Base-by-base conservation (phyloP, 2,888 invertebrate species). In the Biston stratarius region DNA sequence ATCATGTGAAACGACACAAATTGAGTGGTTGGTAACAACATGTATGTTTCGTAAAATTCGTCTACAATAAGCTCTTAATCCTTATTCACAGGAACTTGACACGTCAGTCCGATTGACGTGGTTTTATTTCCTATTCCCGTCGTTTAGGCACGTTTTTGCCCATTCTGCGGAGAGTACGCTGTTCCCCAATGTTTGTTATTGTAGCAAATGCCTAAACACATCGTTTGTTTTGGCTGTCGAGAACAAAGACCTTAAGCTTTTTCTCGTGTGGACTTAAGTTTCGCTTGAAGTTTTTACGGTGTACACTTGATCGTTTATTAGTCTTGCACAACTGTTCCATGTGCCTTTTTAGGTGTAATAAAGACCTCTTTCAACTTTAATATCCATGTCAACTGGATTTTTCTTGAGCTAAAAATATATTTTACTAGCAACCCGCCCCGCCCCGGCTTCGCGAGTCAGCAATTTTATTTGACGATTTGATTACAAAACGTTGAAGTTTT, bases 161-260 rank as follows among this genome's bases (percentile, higher is more conserved):
- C 78, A 77, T 79, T 77, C 79, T 74, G 71, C 70, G 73, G 77
- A 75, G 78, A 79, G 77, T 80, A 67, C 72, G 75, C 77, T 68
- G 73, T 79, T 76, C 81, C 82, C 81, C 81, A 78, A 79, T 86
- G 87, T 88, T 90, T 92, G 90, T 90, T 92, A 90, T 91, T 88
- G 86, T 86, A 89, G 83, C 86, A 83, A 89, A 87, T 83, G 84
- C 85, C 86, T 86, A 89, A 90, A 91, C 90, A 88, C 77, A 76
- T 75, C 82, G 85, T 87, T 87, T 92, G 92, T 92, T 93, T 92
- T 92, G 92, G 88, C 92, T 91, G 82, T 80, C 69, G 78, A 87
- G 89, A 92, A 93, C 92, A 92, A 92, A 91, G 91, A 87, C 82
- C 82, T 87, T 82, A 81, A 64, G 81, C 77, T 85, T 84, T 87